Conservation (phyloP, 2,888 invertebrate species). For the Apeira syringaria region DNA sequence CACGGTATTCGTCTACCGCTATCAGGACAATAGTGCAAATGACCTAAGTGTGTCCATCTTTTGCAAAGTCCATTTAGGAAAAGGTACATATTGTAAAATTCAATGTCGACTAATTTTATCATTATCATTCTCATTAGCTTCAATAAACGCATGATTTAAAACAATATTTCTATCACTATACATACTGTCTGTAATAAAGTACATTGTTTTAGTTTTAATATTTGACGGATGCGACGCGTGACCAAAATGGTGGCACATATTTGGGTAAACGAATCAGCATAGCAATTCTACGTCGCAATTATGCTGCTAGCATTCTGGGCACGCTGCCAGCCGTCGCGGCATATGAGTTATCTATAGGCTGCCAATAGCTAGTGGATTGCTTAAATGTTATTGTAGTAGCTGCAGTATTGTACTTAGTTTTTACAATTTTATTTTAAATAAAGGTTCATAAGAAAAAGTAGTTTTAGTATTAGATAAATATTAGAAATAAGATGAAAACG, state of each 20-base stretch:
- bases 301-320: no score
- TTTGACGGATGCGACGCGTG: no score
- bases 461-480: constrained; percentile 7
- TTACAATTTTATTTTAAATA: no score
- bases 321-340: no score
- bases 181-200: background rate
- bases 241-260: no score
- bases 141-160: constrained; percentile 16
- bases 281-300: no score
- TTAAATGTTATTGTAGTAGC: no score
- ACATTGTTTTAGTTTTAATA: constrained; percentile 2
- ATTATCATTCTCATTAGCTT: constrained; percentile 18
- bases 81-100: constrained; percentile 64
- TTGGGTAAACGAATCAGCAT: no score
- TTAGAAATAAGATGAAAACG: constrained; percentile 4
- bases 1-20: constrained; percentile 79
- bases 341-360: no score
- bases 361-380: no score
- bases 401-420: no score
- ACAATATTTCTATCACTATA: constrained; percentile 2
- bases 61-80: constrained; percentile 84
- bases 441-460: no score
- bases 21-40: constrained; percentile 77
- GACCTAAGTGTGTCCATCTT: constrained; percentile 80
- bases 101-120: constrained; percentile 40